Evolutionary conservation across 2,113 vertebrate species (phyloP).

Genomic region (Salminus brasiliensis): DNA sequence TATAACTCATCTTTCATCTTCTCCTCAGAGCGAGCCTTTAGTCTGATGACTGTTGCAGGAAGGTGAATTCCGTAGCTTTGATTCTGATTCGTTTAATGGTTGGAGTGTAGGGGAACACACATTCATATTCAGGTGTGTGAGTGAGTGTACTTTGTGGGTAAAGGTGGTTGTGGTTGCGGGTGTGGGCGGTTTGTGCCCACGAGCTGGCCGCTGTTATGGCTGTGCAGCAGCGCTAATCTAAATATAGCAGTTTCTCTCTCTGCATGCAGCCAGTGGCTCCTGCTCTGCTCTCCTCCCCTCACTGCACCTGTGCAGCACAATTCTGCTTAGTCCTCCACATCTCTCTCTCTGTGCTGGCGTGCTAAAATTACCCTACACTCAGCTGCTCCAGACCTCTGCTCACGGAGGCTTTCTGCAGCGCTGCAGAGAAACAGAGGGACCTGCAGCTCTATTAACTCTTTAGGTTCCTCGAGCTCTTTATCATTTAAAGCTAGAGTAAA

Average conservation of each 20-base stretch:
- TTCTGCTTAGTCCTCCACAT: conserved; percentile 43
- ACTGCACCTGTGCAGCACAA: conserved; percentile 46
- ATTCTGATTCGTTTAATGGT: not conserved
- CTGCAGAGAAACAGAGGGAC: not conserved
- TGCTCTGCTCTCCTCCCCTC: conserved; percentile 49
- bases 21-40: not conserved
- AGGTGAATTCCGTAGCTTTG: not conserved
- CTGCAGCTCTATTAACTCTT: not conserved
- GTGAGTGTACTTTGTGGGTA: not conserved
- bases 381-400: not conserved
- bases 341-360: not conserved
- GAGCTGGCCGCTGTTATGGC: conserved; percentile 1
- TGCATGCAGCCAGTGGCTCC: conserved; percentile 57
- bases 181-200: not conserved
- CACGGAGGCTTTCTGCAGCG: conserved; percentile 6
- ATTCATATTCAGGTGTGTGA: not conserved
- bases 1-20: not conserved
- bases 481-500: not conserved
- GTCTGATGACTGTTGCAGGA: not conserved
- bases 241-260: conserved; percentile 70
- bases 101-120: not conserved
- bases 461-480: not conserved
- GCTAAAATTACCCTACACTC: conserved; percentile 20
- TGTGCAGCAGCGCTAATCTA: conserved; percentile 68
- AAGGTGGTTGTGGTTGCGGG: not conserved